Evolutionary conservation across 2,797 vertebrate genomes (phyloP).

Genomic region (Coilia nasus): DNA sequence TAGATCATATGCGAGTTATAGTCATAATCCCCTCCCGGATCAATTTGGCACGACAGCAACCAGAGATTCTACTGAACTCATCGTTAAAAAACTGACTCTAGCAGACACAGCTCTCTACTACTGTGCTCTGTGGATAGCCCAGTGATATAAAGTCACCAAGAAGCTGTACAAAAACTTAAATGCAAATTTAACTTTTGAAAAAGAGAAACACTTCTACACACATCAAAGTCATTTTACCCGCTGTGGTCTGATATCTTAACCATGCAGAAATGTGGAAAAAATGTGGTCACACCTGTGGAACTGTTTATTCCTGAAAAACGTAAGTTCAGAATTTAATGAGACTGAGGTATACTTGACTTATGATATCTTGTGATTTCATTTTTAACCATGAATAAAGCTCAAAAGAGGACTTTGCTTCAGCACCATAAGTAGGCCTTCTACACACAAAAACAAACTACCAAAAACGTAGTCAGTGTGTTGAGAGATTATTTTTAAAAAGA

Average conservation of each 20-base stretch:
- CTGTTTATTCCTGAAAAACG: neutral
- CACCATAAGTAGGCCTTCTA: too few relatives aligned
- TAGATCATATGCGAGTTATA: neutral
- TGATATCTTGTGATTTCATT: too few relatives aligned
- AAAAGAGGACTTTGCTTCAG: too few relatives aligned
- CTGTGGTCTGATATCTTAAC: neutral
- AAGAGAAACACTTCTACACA: neutral
- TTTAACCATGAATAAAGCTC: too few relatives aligned
- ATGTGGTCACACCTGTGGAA: constrained; percentile 27
- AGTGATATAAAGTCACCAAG: constrained; percentile 33
- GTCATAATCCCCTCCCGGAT: neutral
- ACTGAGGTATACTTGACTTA: too few relatives aligned
- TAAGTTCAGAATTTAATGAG: too few relatives aligned
- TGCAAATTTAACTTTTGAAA: neutral
- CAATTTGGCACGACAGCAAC: constrained; percentile 21
- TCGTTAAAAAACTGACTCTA: constrained; percentile 24
- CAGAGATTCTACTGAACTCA: neutral
- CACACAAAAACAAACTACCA: too few relatives aligned
- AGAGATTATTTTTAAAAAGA: too few relatives aligned
- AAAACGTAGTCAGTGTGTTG: too few relatives aligned
- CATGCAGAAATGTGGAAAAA: neutral
- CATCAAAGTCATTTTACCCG: neutral
- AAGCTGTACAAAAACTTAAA: constrained; percentile 42
- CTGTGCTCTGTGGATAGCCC: constrained; percentile 33
- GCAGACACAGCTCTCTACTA: constrained; percentile 53